Percentiles rank a stretch among this genome's conserved stretches.
Evolutionary conservation across 2,113 vertebrate genomes (phyloP).

Genomic region (Ibidorhyncha struthersii): DNA sequence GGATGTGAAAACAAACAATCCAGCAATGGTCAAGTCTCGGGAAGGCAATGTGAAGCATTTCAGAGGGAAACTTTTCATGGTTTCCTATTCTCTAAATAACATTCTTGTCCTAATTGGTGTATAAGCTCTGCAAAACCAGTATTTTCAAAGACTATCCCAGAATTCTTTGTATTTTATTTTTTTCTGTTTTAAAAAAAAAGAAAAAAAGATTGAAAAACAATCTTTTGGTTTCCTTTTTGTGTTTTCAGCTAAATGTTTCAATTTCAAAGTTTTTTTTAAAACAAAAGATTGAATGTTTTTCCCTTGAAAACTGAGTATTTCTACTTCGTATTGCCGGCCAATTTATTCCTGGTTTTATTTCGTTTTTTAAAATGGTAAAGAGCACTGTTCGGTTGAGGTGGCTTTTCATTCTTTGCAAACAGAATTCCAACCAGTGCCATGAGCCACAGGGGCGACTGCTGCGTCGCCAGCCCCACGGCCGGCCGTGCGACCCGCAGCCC

Average conservation of each 20-base stretch:
- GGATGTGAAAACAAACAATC: neutral
- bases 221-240: neutral
- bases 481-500: no score
- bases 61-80: neutral
- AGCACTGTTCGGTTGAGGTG: neutral
- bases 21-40: neutral
- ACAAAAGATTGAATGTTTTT: neutral
- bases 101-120: neutral
- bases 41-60: neutral
- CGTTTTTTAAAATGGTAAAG: neutral
- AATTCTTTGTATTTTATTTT: neutral
- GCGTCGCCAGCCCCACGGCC: no score
- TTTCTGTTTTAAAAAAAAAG: neutral
- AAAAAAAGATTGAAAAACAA: neutral
- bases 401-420: neutral
- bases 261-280: neutral
- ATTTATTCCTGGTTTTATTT: neutral
- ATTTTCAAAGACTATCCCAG: neutral
- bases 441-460: neutral
- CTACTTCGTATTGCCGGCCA: neutral
- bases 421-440: neutral
- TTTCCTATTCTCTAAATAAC: neutral
- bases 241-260: neutral
- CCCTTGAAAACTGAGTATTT: neutral
- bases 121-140: neutral